Percentiles rank a stretch among this genome's conserved stretches.
Conservation (phyloP, 2,797 vertebrate species). For the Rhinogobio ventralis region DNA sequence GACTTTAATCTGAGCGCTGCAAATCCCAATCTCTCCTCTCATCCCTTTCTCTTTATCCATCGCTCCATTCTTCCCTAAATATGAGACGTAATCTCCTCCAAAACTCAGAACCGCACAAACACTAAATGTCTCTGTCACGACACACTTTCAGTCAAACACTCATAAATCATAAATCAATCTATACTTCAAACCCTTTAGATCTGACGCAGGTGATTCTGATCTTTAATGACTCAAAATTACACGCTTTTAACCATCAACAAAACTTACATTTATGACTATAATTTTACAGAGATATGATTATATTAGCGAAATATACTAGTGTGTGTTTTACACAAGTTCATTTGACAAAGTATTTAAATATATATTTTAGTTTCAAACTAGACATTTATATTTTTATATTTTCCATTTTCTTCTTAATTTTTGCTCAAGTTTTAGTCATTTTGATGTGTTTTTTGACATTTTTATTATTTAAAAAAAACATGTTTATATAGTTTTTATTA, state of each 20-base stretch:
- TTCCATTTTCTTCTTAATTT: too few species aligned
- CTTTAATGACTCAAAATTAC: not conserved
- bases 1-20: not conserved
- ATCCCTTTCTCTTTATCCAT: not conserved
- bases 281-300: too few species aligned
- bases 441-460: too few species aligned
- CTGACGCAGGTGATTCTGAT: not conserved
- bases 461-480: too few species aligned
- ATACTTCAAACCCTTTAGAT: not conserved
- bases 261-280: not conserved
- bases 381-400: too few species aligned
- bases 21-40: slow-evolving; percentile 4
- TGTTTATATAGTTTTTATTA: too few species aligned
- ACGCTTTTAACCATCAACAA: not conserved
- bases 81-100: not conserved
- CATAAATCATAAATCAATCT: not conserved
- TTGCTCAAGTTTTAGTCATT: too few species aligned
- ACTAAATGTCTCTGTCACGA: too few species aligned
- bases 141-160: not conserved
- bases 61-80: not conserved
- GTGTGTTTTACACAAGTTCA: too few species aligned
- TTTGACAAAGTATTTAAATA: too few species aligned
- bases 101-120: not conserved
- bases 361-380: too few species aligned
- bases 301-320: too few species aligned